Evolutionary conservation across 1,140 invertebrate species (phyloP), one percentile per base, ranked within the genome.

Genomic region (Drosophila equinoxialis): DNA sequence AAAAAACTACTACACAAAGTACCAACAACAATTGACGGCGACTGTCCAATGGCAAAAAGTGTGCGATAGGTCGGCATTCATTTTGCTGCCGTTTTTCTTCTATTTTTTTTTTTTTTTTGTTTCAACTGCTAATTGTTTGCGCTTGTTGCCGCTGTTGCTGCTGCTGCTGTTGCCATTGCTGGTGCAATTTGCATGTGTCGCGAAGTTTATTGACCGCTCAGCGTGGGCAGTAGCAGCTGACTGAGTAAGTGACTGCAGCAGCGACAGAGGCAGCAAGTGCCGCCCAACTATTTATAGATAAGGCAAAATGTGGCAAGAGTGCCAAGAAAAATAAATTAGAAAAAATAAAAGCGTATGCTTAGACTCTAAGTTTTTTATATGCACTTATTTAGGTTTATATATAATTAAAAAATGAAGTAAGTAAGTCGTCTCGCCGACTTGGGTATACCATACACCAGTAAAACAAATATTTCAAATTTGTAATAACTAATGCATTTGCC

Each of bases 111-210:
- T 17, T 69, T 39, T 70, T 68, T 68, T 79, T 39, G 55, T 70
- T 83, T 70, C 55, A 55, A 60, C 59, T 65, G 55, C 57, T 71
- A 65, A 81, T 77, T 79, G 78, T 85, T 81, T 78, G 79, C 81
- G 71, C 61, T 42, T 83, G 74, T 64, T 67, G 57, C 42, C 42
- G 61, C 57, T 69, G 68, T 17, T 41, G 59, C 17, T 51, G 63
- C 26, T 42, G 45, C 59, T 59, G 62, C 20, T 23, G 20, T 2
- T 23, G 17, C 17, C 17, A 17, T 17, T 17, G 63, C 26, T 26
- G 69, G 69, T 86, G 84, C 80, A 89, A 87, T 87, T 87, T 87
- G 84, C 84, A 87, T 87, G 84, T 87, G 84, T 89, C 84, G 74
- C 60, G 66, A 77, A 77, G 84, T 87, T 87, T 87, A 87, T 87